Evolutionary conservation across 1,140 invertebrate species (phyloP), one percentile per base, ranked within the genome.

Genomic region (Melanaphis sacchari): DNA sequence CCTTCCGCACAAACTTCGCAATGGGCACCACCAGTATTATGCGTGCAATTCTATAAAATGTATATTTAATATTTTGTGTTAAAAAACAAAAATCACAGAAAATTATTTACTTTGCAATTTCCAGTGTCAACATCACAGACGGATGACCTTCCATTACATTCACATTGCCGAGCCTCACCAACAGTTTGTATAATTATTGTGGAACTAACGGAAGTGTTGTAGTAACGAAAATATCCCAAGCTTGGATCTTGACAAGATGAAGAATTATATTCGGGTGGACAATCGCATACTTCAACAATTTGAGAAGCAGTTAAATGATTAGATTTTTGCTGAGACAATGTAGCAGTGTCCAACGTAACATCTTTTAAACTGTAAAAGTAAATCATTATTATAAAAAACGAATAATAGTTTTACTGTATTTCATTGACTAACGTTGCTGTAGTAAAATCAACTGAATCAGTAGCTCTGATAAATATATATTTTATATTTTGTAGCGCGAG

Each of bases 161-260:
- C 95, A 94, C 99, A 99, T 0, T 96, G 97, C 93, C 96, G 96
- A 0, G 98, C 97, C 94, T 97, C 96, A n/a, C 98, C 98, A 76
- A 99, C 96, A 8, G 99, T 95, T 93, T 97, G 96, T 94, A 97
- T 97, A 21, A 97, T 95, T 94, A 98, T 97, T 43, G 96, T 97
- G 3, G 95, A 95, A 93, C 85, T 90, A 31, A 95, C 93, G 38
- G 95, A 94, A 88, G 95, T 95, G 81, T 95, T 96, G 94, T 96
- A 95, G 96, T 96, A 97, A 31, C 98, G 96, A 94, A 97, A 99
- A 95, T 97, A 99, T 1, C 99, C 99, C 40, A 96, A 95, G 52
- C 97, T 98, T 0, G 98, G 98, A 95, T 98, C 96, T 95, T 99
- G 98, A 95, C 98, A 99, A 0, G 98, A 98, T 0, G 97, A 96